Base-by-base conservation (phyloP, 2,888 invertebrate genomes). In the Heteropelma amictum region DNA sequence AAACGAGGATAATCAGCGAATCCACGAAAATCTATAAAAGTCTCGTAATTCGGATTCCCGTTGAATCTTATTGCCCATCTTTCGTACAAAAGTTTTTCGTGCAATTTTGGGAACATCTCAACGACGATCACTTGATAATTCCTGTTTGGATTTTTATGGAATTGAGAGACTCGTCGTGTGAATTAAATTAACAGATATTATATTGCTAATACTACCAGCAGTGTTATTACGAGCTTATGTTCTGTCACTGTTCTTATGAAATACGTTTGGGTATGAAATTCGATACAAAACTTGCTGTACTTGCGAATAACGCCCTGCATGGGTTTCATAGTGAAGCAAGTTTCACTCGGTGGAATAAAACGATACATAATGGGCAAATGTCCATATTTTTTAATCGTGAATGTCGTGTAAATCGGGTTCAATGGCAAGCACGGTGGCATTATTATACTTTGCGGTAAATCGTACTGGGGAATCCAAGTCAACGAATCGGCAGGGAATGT, bases 61-160 rank as follows among this genome's bases (percentile, higher is more conserved):
- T 91, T 91, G 49, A 91, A 83, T 65, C 88, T 84, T 21, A 91
- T 63, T 1, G 83, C 79, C 91, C 91, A 91, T 42, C 87, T 83
- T 82, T 91, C 91, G 74, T 89, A 90, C 1, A 85, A 77, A 14
- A 82, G 82, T 64, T 88, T 81, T 10, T 81, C 70, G 1, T 76
- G 72, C 1, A 63, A 42, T 47, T 82, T 83, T 1, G 89, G 85
- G 70, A 84, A 82, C 68, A 91, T 82, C 72, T 89, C 86, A 0
- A 90, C 86, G 0, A 83, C 83, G 8, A 91, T 82, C 26, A 91
- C 85, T 71, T 89, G 88, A 75, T 84, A 86, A 51, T 85, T 81
- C 40, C 86, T 85, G 8, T 14, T 42, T 33, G 8, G 6, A 7
- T n/a, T 8, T 38, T 19, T 4, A n/a, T n/a, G n/a, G n/a, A n/a